Conservation (phyloP, 92 coral and sea anemone genomes). For the Umimayanthus chanpuru region DNA sequence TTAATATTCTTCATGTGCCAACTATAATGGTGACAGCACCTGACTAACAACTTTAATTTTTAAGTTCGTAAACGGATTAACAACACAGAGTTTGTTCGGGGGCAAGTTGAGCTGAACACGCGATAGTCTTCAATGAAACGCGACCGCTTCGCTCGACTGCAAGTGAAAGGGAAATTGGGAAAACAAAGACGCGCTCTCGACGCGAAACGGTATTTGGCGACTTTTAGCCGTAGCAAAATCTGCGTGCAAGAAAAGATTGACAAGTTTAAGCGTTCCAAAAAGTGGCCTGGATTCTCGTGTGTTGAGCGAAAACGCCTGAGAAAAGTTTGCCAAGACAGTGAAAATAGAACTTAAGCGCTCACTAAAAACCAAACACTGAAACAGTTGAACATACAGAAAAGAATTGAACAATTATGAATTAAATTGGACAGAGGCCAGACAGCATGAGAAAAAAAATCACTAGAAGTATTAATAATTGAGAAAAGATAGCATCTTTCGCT, state of each 20-base stretch:
- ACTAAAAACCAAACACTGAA: background rate
- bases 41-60: background rate
- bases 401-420: background rate
- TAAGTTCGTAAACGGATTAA: background rate
- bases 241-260: background rate
- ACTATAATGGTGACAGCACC: constrained; percentile 32
- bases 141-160: background rate
- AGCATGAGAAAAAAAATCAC: background rate
- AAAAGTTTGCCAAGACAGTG: too few relatives aligned
- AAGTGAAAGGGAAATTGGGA: background rate
- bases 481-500: constrained; percentile 1
- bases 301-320: background rate
- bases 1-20: background rate
- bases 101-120: background rate
- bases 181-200: background rate
- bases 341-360: too few relatives aligned
- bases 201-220: too few relatives aligned
- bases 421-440: background rate
- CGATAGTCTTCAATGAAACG: background rate
- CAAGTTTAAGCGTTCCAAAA: background rate
- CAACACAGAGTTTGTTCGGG: background rate
- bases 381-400: background rate
- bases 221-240: background rate
- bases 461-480: background rate
- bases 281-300: background rate